Base-by-base conservation (phyloP, 2,888 invertebrate species). In the Zootermopsis nevadensis region DNA sequence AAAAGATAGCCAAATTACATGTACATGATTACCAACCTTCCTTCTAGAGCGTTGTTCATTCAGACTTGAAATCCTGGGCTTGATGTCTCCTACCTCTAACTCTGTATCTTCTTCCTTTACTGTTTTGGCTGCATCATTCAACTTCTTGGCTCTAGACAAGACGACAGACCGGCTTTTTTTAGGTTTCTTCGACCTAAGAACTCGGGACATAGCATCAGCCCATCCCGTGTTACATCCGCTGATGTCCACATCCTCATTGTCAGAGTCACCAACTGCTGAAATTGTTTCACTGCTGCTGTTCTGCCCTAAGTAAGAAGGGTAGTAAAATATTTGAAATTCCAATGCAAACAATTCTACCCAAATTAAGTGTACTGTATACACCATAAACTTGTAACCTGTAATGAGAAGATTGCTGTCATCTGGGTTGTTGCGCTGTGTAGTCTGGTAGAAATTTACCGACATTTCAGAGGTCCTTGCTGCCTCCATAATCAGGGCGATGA, bases 201-300 rank as follows among this genome's bases (percentile, higher is more conserved):
- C 95, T 89, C 96, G 96, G 12, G 94, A 91, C 88, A 97, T 93
- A 0, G 95, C 96, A 89, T 96, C 94, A 2, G 95, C 96, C 96
- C 96, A 97, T 3, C 94, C 95, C 85, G 92, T 90, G 88, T 95
- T 95, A 0, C 91, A 91, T 74, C 38, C 38, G 24, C 24, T 38
- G 24, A n/a, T 8, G 6, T 42, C 74, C 27, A 60, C 60, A 3
- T 60, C 60, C 27, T 48, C 48, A 12, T 19, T 48, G 19, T 48
- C 48, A 19, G 15, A 1, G n/a, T 60, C 60, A 27, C 27, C 27
- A 27, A n/a, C n/a, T 10, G 60, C 60, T 60, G 60, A 27, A 27
- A 8, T 27, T 60, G n/a, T 0, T 60, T 60, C 60, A 60, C 6
- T 15, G 19, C 3, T 48, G 48, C 48, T 48, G 48, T 19, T 19